Percentiles rank a stretch among this genome's conserved stretches.
These are phyloP conservation scores for Dasypus novemcinctus DNA, from an alignment of 2,113 vertebrate species.

Conservation along the genomic window DNA sequence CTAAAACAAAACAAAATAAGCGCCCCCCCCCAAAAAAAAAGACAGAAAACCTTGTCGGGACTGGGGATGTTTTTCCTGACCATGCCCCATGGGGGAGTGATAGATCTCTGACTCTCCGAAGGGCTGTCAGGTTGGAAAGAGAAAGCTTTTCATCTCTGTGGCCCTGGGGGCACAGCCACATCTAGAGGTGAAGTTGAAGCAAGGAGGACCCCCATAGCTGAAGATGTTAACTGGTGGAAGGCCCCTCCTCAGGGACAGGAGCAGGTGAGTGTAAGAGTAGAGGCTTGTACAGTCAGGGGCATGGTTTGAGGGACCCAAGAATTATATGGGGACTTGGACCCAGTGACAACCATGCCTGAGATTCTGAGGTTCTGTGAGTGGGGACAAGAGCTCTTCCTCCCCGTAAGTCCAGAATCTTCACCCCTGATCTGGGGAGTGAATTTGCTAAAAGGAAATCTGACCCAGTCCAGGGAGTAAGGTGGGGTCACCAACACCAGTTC, in stretches of 20 bases:
- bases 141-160: background rate
- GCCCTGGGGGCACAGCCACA: background rate
- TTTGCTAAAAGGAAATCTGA: background rate
- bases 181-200: background rate
- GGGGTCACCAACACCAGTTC: background rate
- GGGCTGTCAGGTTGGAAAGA: background rate
- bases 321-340: too few relatives aligned
- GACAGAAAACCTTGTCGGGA: background rate
- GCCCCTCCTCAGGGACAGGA: background rate
- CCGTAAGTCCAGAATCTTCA: background rate
- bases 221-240: background rate
- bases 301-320: background rate
- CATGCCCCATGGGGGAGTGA: fast-evolving
- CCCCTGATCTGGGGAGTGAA: background rate
- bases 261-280: background rate
- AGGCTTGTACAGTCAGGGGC: background rate
- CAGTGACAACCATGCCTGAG: background rate
- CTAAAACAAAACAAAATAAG: too few relatives aligned
- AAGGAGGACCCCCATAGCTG: background rate
- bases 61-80: background rate
- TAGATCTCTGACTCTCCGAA: background rate
- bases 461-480: background rate
- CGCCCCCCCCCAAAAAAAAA: too few relatives aligned
- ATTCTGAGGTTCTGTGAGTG: background rate
- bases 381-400: background rate